Evolutionary conservation across 2,113 vertebrate genomes (phyloP), one percentile per base, ranked within the genome.

Genomic region (Neolamprologus fasciatus): DNA sequence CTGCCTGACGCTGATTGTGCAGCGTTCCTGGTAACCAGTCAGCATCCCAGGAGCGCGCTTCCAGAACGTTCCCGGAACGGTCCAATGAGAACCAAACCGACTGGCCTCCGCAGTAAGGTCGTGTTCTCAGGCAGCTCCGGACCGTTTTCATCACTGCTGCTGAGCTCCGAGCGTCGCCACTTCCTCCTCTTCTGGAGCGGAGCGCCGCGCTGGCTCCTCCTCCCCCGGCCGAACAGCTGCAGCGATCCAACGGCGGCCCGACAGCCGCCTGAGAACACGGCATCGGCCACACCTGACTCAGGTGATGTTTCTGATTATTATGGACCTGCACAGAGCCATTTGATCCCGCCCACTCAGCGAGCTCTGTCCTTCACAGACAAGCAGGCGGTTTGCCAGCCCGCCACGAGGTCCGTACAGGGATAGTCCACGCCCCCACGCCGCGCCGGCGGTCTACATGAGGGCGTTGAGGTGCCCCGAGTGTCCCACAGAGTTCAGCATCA

Each of bases 401-500:
- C 51, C 83, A 28, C 19, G 6, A 9, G 4, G 35, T 82, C 78
- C 68, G 40, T 13, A 40, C 16, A 16, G 82, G 31, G 45, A 76
- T 47, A 19, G 4, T 83, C 71, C 40, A 23, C 11, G 5, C 14
- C 83, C 81, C 68, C 33, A 12, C 8, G 11, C 19, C 4, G 1
- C 6, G 1, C 16, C 4, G 9, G 3, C 2, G 23, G 28, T 45
- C 87, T 94, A 95, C 92, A 94, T 92, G 63, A 96, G 92, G 23
- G 83, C 55, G 73, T 86, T 94, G 26, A 95, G 91, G 82, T 95
- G 94, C 86, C 92, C 92, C 0, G 90, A 21, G 86, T 95, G 94
- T 78, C 92, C 93, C 1, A 95, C 93, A 21, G 93, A 86, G 93
- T 89, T 95, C 73, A 96, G 88, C 90, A 96, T 93, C 37, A 95